A percentile compares a stretch with the other conserved stretches of the same genome.
Evolutionary conservation across 1,140 invertebrate species (phyloP).

Genomic region (Cotesia glomerata): DNA sequence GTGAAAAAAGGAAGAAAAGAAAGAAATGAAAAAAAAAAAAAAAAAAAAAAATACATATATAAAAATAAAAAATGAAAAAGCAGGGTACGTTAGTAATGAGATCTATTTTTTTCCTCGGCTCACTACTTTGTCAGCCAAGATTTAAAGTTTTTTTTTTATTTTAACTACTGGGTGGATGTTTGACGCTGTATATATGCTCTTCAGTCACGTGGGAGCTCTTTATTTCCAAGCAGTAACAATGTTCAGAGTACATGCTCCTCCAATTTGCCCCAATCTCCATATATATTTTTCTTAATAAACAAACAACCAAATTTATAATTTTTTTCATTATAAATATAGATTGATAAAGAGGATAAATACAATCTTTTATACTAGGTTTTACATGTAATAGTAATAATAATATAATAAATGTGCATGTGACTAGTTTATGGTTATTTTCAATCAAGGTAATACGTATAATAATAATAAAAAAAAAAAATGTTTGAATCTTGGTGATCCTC

Average conservation of each 20-base stretch:
- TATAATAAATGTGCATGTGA: no score
- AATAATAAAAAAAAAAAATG: background rate
- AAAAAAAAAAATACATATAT: no score
- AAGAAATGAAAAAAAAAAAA: no score
- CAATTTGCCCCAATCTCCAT: no score
- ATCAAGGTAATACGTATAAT: background rate
- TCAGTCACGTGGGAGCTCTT: background rate
- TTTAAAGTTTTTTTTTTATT: slow-evolving; percentile 4
- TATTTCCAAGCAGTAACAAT: background rate
- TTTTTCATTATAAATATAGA: no score
- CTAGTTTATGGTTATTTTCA: slow-evolving; percentile 1
- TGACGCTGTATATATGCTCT: background rate
- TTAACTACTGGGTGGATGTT: background rate
- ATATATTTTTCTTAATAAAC: no score
- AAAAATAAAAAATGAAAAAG: background rate
- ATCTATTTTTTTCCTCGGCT: slow-evolving; percentile 15
- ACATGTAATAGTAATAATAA: no score
- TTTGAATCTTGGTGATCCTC: background rate
- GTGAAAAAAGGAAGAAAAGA: no score
- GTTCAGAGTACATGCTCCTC: no score
- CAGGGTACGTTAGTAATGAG: slow-evolving; percentile 21
- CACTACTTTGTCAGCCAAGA: slow-evolving; percentile 1
- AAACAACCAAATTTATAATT: no score
- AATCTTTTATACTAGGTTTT: no score
- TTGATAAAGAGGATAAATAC: no score